Evolutionary conservation across 2,888 invertebrate species (phyloP).

Genomic region (Cabera pusaria): DNA sequence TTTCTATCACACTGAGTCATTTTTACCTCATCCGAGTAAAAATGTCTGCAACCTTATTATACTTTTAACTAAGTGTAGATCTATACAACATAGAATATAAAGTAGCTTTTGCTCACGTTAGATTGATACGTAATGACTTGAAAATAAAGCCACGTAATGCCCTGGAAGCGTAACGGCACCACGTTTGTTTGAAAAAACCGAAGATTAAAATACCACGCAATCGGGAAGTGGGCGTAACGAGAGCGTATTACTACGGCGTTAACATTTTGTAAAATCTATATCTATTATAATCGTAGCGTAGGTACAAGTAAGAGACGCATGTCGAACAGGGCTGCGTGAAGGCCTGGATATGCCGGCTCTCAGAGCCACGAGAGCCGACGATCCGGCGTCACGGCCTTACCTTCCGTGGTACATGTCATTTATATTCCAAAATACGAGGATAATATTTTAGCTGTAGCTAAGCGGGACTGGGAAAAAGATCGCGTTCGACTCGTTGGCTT

Average conservation of each 20-base stretch:
- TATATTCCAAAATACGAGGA: too few relatives aligned
- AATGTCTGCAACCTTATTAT: too few relatives aligned
- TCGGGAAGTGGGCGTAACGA: constrained; percentile 28
- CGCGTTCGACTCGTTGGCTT: constrained; percentile 27
- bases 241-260: constrained; percentile 33
- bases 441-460: constrained; percentile 40
- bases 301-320: constrained; percentile 38
- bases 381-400: constrained; percentile 32
- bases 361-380: constrained; percentile 28
- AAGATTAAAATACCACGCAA: constrained; percentile 24
- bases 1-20: too few relatives aligned
- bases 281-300: constrained; percentile 21
- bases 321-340: constrained; percentile 37
- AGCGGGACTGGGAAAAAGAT: constrained; percentile 40
- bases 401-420: too few relatives aligned
- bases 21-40: too few relatives aligned
- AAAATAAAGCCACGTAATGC: background rate
- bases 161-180: constrained; percentile 7
- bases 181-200: constrained; percentile 5
- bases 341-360: constrained; percentile 32
- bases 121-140: too few relatives aligned
- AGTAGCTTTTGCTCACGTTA: too few relatives aligned
- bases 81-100: too few relatives aligned
- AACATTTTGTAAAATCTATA: constrained; percentile 38
- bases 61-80: too few relatives aligned